Evolutionary conservation across 2,888 invertebrate species (phyloP).

Genomic region (Cenopis cana): DNA sequence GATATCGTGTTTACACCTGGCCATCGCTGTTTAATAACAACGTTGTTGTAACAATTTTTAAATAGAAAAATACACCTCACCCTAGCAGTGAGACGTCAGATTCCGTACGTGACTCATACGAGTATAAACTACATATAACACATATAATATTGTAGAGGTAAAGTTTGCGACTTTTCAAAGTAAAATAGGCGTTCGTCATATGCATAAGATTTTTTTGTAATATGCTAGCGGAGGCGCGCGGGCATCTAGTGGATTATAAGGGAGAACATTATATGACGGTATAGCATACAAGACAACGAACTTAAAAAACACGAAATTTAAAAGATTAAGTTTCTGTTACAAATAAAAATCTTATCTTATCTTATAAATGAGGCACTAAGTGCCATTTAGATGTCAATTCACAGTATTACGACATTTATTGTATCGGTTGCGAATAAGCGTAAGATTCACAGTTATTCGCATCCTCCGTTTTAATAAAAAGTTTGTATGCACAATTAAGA

Average conservation of each 20-base stretch:
- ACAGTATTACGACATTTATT: background rate
- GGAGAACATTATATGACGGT: background rate
- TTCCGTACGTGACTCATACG: background rate
- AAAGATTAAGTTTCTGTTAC: background rate
- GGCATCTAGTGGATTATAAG: background rate
- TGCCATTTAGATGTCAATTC: background rate
- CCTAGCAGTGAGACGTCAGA: background rate
- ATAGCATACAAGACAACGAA: background rate
- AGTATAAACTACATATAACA: no score
- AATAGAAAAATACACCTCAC: background rate
- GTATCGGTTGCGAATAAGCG: background rate
- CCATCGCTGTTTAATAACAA: background rate
- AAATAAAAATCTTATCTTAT: background rate
- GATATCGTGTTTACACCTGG: constrained; percentile 6
- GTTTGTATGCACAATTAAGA: constrained; percentile 29
- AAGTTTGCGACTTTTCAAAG: no score
- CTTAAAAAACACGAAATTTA: background rate
- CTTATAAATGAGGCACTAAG: background rate
- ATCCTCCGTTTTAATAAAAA: constrained; percentile 27
- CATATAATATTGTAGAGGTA: no score
- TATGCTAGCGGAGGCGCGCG: no score
- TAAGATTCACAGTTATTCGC: constrained; percentile 35
- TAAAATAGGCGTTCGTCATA: no score
- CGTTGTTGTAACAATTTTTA: background rate
- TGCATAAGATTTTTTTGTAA: no score